phyloP scores from a whole-genome alignment of 92 coral and sea anemone species.

The Parazoanthus swiftii region DNA sequence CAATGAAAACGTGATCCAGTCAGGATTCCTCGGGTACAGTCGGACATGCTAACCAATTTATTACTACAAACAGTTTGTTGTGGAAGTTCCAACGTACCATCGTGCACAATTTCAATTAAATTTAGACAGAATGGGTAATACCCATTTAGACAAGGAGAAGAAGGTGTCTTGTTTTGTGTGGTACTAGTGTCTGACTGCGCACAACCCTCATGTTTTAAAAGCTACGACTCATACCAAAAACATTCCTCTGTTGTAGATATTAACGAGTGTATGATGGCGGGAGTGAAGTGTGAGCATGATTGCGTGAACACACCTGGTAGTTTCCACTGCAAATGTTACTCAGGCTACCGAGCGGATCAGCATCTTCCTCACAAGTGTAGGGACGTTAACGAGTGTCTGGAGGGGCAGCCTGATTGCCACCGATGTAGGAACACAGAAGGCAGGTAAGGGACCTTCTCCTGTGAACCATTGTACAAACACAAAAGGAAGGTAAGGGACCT shows the following conservation, averaged over 20 bases:
- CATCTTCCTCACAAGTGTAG: slow-evolving; percentile 74
- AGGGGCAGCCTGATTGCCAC: slow-evolving; percentile 92
- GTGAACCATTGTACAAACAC: neutral
- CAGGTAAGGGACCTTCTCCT: slow-evolving; percentile 48
- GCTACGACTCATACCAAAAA: neutral
- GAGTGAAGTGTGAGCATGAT: slow-evolving; percentile 80
- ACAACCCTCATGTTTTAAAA: too few species aligned
- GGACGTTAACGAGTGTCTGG: slow-evolving; percentile 85
- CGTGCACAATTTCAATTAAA: too few species aligned
- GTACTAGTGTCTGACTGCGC: too few species aligned
- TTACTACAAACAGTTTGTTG: too few species aligned
- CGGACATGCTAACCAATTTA: too few species aligned
- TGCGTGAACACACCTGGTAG: slow-evolving; percentile 93
- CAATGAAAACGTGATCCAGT: too few species aligned
- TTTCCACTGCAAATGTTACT: slow-evolving; percentile 80
- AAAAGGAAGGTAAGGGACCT: neutral
- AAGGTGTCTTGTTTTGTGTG: neutral
- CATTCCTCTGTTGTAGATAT: slow-evolving; percentile 57
- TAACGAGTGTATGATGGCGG: slow-evolving; percentile 94
- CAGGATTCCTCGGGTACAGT: too few species aligned
- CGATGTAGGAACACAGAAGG: slow-evolving; percentile 54
- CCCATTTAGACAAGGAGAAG: neutral
- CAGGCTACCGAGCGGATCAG: slow-evolving; percentile 72
- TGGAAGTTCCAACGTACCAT: too few species aligned
- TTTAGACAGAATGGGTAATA: too few species aligned